phyloP scores from a whole-genome alignment of 1,140 invertebrate genomes.

The Choristoneura fumiferana region DNA sequence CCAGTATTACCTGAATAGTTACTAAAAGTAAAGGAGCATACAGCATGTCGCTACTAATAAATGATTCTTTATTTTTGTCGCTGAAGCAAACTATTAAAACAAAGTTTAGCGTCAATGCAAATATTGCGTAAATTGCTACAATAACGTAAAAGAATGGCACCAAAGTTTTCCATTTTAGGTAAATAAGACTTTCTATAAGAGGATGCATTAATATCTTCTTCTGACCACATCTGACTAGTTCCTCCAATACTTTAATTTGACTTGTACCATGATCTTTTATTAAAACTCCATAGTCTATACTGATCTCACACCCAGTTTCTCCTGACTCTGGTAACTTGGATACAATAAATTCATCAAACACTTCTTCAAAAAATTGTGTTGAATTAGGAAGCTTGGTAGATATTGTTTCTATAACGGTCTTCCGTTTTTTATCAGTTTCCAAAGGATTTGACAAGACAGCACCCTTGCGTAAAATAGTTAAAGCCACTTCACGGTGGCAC shows the following conservation, averaged over 20 bases:
- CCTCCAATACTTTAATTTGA: slow-evolving; percentile 39
- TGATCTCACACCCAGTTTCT: not conserved
- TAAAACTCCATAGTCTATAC: slow-evolving; percentile 5
- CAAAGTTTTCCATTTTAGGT: slow-evolving; percentile 63
- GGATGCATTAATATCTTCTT: slow-evolving; percentile 61
- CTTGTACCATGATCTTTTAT: not conserved
- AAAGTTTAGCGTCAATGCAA: slow-evolving; percentile 38
- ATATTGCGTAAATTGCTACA: slow-evolving; percentile 46
- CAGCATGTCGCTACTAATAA: slow-evolving; percentile 4
- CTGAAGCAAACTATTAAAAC: slow-evolving; percentile 25
- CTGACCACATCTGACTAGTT: slow-evolving; percentile 40
- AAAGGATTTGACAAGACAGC: slow-evolving; percentile 74
- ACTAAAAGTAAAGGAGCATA: not conserved
- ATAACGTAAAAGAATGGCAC: slow-evolving; percentile 48
- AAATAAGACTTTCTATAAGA: slow-evolving; percentile 59
- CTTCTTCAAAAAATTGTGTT: slow-evolving; percentile 12
- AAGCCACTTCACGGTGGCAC: slow-evolving; percentile 75
- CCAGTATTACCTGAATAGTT: not conserved
- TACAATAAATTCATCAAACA: not conserved
- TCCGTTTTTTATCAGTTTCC: slow-evolving; percentile 45
- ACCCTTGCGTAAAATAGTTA: slow-evolving; percentile 72
- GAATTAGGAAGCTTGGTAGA: not conserved
- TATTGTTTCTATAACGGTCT: slow-evolving; percentile 2
- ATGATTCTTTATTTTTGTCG: slow-evolving; percentile 8
- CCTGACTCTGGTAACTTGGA: not conserved